Conservation (phyloP, 2,113 vertebrate genomes). For the Microtus montanus region DNA sequence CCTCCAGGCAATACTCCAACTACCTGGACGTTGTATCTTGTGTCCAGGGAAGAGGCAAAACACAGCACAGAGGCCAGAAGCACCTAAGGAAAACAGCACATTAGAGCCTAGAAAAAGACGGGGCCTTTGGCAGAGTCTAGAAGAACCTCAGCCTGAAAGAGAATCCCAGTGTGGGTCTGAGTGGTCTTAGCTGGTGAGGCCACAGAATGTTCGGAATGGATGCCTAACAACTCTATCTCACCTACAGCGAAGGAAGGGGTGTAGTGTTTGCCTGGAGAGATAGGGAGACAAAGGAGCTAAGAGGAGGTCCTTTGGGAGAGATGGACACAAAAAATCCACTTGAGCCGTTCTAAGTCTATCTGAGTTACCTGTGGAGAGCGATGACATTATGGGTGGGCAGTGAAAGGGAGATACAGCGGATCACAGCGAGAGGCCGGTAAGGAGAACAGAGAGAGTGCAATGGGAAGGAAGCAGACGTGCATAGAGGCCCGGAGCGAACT, state of each 20-base stretch:
- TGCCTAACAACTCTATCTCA: neutral
- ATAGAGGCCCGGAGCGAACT: no score
- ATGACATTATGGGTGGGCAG: neutral
- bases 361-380: neutral
- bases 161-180: neutral
- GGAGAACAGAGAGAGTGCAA: neutral
- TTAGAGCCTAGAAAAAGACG: neutral
- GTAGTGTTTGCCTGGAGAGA: neutral
- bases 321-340: neutral
- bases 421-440: neutral
- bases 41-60: constrained; percentile 90
- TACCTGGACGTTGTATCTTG: constrained; percentile 89
- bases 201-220: neutral
- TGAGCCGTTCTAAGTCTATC: neutral
- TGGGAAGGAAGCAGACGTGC: neutral
- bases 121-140: neutral
- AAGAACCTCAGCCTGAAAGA: neutral
- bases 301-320: neutral
- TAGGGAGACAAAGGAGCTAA: neutral
- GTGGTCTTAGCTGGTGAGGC: neutral
- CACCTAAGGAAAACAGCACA: constrained; percentile 83
- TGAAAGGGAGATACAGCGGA: neutral
- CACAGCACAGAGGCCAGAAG: constrained; percentile 90
- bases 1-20: constrained; percentile 93
- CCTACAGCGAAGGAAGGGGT: neutral